Conservation (phyloP, 2,113 vertebrate genomes). For the Numida meleagris region DNA sequence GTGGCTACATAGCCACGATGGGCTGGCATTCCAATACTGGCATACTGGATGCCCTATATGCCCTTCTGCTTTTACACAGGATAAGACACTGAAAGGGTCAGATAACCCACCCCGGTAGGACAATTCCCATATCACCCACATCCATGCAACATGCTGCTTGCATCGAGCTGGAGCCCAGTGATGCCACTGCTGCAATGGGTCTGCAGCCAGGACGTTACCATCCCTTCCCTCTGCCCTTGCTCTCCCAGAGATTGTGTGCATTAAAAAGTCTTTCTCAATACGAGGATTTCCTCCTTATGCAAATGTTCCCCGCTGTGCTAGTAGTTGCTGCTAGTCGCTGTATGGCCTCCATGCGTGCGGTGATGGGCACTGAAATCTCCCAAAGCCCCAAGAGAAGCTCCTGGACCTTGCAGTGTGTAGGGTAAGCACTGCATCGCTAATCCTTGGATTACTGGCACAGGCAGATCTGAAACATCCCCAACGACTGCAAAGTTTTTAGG, state of each 20-base stretch:
- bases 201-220: neutral
- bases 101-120: neutral
- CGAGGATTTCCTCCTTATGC: neutral
- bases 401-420: neutral
- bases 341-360: neutral
- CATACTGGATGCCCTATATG: fast-evolving
- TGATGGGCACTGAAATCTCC: neutral
- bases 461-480: slow-evolving; percentile 16
- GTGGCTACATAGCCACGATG: fast-evolving
- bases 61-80: neutral
- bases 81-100: neutral
- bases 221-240: neutral
- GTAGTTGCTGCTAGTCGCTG: neutral
- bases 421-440: neutral
- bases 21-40: fast-evolving
- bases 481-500: slow-evolving; percentile 19
- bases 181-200: fast-evolving
- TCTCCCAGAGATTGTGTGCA: neutral
- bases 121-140: fast-evolving
- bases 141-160: fast-evolving
- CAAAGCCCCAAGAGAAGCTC: neutral
- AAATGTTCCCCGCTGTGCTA: fast-evolving
- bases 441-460: neutral
- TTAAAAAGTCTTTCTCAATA: neutral
- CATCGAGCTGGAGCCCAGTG: fast-evolving